Conservation (phyloP, 2,888 invertebrate species). For the Caenorhabditis wallacei region DNA sequence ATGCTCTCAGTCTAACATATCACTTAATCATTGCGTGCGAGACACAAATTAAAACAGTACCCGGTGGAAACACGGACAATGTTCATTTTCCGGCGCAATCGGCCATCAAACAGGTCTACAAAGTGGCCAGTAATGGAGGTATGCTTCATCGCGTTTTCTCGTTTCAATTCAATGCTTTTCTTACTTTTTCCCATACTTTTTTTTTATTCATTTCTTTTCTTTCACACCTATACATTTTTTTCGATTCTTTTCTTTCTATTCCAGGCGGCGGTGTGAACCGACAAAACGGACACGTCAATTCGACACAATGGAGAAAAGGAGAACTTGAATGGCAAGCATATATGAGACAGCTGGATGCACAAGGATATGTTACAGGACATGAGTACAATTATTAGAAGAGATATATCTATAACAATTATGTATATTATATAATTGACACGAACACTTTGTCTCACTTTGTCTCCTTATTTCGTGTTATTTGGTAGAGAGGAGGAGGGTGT, state of each 20-base stretch:
- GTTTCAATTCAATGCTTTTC: slow-evolving; percentile 20
- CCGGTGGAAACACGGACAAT: slow-evolving; percentile 59
- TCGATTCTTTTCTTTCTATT: slow-evolving; percentile 26
- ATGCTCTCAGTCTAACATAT: slow-evolving; percentile 92
- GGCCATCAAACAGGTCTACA: slow-evolving; percentile 74
- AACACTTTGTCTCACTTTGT: slow-evolving; percentile 2
- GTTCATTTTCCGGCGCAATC: slow-evolving; percentile 64
- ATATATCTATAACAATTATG: neutral
- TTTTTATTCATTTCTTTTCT: slow-evolving; percentile 5
- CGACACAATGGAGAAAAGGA: slow-evolving; percentile 83
- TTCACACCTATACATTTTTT: slow-evolving; percentile 14
- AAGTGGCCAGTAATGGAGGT: slow-evolving; percentile 77
- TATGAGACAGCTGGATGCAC: slow-evolving; percentile 85
- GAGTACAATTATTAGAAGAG: slow-evolving; percentile 26
- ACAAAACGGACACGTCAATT: slow-evolving; percentile 65
- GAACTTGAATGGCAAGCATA: slow-evolving; percentile 85
- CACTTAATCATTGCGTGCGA: slow-evolving; percentile 93
- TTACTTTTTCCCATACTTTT: neutral
- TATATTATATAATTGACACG: slow-evolving; percentile 36
- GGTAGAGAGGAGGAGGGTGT: slow-evolving; percentile 14
- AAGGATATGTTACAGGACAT: slow-evolving; percentile 58
- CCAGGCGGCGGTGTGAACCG: slow-evolving; percentile 76
- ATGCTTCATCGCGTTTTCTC: slow-evolving; percentile 32
- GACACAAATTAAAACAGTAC: slow-evolving; percentile 87
- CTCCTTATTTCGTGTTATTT: slow-evolving; percentile 15